Conservation (phyloP, 2,888 invertebrate species). For the Mallateleia sp. region DNA sequence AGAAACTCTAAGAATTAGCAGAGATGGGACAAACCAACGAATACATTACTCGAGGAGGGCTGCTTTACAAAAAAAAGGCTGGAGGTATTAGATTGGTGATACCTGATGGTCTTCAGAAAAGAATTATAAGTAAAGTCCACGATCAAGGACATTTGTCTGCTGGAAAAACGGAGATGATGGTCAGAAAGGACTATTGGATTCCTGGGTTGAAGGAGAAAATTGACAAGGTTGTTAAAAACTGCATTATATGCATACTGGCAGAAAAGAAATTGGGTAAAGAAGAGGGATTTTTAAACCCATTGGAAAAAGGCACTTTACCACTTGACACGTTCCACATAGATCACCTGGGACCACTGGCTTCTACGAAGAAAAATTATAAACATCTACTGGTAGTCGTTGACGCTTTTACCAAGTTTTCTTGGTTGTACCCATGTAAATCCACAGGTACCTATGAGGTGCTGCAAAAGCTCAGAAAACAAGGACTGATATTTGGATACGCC, state of each 20-base stretch:
- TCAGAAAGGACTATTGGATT: conserved; percentile 8
- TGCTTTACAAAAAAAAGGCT: not conserved
- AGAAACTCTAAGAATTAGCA: too few species aligned
- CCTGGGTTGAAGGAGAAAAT: not conserved
- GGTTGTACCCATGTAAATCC: too few species aligned
- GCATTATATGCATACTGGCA: not conserved
- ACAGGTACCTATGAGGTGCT: too few species aligned
- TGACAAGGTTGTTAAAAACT: not conserved
- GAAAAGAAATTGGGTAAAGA: not conserved
- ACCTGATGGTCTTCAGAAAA: not conserved
- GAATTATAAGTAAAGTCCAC: not conserved
- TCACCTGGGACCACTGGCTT: too few species aligned
- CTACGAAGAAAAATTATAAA: too few species aligned
- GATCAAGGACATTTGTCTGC: not conserved
- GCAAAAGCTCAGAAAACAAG: too few species aligned
- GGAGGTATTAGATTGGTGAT: not conserved
- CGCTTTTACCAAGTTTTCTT: too few species aligned
- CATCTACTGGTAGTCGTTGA: too few species aligned
- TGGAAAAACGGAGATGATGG: not conserved
- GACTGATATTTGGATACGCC: too few species aligned
- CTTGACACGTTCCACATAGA: too few species aligned
- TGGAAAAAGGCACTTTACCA: conserved; percentile 1
- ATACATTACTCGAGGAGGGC: too few species aligned
- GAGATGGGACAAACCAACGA: too few species aligned
- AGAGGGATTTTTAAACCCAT: not conserved